Percentiles rank a stretch among this genome's conserved stretches.
Evolutionary conservation across 2,797 vertebrate genomes (phyloP).

Genomic region (Hapalemur alaotrensis): DNA sequence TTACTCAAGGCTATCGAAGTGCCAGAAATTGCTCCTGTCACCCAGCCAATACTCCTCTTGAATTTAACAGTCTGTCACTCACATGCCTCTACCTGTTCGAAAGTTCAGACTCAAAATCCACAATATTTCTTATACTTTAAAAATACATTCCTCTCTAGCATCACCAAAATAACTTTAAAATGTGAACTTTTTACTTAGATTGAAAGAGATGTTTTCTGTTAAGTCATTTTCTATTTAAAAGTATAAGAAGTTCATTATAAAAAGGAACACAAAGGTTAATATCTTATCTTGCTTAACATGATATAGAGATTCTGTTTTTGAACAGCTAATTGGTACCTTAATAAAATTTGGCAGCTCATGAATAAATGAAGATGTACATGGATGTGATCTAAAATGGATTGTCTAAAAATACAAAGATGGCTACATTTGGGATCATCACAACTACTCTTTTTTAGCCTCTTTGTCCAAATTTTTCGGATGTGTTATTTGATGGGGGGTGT

Average conservation of each 20-base stretch:
- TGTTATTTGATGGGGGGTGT: background rate
- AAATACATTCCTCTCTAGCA: background rate
- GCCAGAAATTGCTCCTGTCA: background rate
- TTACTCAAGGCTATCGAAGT: background rate
- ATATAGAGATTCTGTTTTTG: conserved; percentile 45
- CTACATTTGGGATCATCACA: background rate
- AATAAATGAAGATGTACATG: background rate
- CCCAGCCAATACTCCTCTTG: background rate
- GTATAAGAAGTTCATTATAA: background rate
- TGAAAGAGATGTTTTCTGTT: background rate
- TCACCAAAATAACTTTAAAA: background rate
- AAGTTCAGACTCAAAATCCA: background rate
- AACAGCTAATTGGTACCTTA: conserved; percentile 47
- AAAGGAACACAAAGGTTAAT: conserved; percentile 2
- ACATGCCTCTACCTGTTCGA: background rate
- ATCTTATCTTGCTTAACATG: conserved; percentile 44
- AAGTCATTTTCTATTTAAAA: conserved; percentile 3
- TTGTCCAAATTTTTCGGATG: background rate
- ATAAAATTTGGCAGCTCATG: conserved; percentile 44
- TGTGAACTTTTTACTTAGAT: background rate
- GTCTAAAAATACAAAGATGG: conserved; percentile 41
- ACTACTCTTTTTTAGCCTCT: background rate
- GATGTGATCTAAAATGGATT: conserved; percentile 38
- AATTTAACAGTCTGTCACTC: background rate
- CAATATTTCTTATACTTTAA: background rate